These are phyloP conservation scores for Molossus molossus DNA, from an alignment of 2,797 vertebrate genomes.

Conservation along the genomic window DNA sequence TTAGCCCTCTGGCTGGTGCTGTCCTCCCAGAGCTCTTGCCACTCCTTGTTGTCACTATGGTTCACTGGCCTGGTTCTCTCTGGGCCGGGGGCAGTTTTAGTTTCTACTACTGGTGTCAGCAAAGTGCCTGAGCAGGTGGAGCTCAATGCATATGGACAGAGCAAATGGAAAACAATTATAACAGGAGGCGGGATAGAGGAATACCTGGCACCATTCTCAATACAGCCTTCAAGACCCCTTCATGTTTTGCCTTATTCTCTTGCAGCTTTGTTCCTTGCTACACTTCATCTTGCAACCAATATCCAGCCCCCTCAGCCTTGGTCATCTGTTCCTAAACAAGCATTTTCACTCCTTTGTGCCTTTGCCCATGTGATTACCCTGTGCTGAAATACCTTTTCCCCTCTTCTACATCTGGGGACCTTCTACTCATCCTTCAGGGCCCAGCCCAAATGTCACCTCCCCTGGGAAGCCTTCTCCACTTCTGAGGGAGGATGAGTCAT, in stretches of 20 bases:
- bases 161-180: not conserved
- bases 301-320: not conserved
- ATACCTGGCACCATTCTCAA: not conserved
- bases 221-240: not conserved
- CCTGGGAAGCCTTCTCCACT: not conserved
- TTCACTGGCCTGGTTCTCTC: not conserved
- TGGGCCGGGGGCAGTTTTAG: not conserved
- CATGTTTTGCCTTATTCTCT: not conserved
- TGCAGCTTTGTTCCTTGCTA: not conserved
- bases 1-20: not conserved
- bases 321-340: not conserved
- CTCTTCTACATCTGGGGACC: not conserved
- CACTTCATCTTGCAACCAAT: not conserved
- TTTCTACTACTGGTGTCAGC: not conserved
- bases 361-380: not conserved
- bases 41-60: not conserved
- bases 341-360: not conserved
- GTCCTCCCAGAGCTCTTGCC: not conserved
- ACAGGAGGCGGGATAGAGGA: not conserved
- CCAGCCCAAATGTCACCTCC: not conserved
- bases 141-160: fast-evolving
- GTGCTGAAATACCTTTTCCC: not conserved
- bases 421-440: not conserved
- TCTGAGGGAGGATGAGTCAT: not conserved
- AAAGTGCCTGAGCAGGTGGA: not conserved